Evolutionary conservation across 2,888 invertebrate genomes (phyloP).

Genomic region (Apomyelois bistriatella): DNA sequence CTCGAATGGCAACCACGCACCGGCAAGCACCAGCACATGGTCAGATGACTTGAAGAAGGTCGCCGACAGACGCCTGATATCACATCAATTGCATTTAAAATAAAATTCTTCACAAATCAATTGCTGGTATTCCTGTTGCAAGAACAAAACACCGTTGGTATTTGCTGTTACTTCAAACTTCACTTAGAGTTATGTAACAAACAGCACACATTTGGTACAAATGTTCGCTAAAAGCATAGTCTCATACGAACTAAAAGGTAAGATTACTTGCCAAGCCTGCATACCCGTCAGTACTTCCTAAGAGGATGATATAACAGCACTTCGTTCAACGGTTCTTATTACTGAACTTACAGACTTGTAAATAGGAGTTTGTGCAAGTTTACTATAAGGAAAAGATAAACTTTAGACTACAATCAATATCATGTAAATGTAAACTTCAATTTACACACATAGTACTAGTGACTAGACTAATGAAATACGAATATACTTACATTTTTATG

Average conservation of each 20-base stretch:
- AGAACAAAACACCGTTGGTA: background rate
- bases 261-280: slow-evolving; percentile 27
- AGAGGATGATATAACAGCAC: slow-evolving; percentile 6
- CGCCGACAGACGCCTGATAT: too few relatives aligned
- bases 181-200: slow-evolving; percentile 3
- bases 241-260: slow-evolving; percentile 38
- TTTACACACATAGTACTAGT: too few relatives aligned
- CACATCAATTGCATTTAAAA: too few relatives aligned
- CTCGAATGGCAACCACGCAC: too few relatives aligned
- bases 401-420: too few relatives aligned
- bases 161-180: background rate
- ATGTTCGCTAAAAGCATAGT: slow-evolving; percentile 37
- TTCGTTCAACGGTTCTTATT: background rate
- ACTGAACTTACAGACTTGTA: slow-evolving; percentile 10
- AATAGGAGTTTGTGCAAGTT: background rate
- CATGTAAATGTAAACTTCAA: too few relatives aligned
- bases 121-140: background rate
- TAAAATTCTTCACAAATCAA: too few relatives aligned
- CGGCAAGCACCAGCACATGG: too few relatives aligned
- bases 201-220: background rate
- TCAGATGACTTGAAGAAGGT: too few relatives aligned
- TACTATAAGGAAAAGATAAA: too few relatives aligned
- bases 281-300: slow-evolving; percentile 15
- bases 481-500: too few relatives aligned
- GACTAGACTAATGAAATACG: too few relatives aligned